These are phyloP conservation scores for Myrmecophaga tridactyla DNA, from an alignment of 2,113 vertebrate genomes.

Conservation along the genomic window DNA sequence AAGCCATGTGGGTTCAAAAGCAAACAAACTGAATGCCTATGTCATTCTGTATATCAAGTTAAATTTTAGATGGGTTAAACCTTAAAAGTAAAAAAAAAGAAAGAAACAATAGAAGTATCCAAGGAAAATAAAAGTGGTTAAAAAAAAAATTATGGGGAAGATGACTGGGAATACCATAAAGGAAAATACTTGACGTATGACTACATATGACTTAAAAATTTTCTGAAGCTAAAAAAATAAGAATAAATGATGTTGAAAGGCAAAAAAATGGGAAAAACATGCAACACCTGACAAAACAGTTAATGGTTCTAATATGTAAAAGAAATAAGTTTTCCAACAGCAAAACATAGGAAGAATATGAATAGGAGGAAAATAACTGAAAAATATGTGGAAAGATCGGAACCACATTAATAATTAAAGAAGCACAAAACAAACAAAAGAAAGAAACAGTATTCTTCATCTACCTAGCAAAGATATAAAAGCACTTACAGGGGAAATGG, in stretches of 20 bases:
- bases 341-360: not conserved
- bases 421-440: not conserved
- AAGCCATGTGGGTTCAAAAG: not conserved
- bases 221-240: slow-evolving; percentile 15
- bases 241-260: not conserved
- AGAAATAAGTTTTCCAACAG: not conserved
- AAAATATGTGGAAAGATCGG: not conserved
- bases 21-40: not conserved
- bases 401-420: not conserved
- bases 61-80: not conserved
- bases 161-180: not conserved
- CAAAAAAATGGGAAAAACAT: not conserved
- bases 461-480: not conserved
- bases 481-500: not conserved
- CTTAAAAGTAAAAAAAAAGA: not conserved
- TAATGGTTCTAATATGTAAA: not conserved
- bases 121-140: not conserved
- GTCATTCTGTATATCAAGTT: not conserved
- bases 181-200: not conserved
- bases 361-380: not conserved
- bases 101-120: not conserved
- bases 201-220: not conserved
- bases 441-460: not conserved
- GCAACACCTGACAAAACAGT: not conserved
- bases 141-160: not conserved